phyloP scores from a whole-genome alignment of 1,140 invertebrate species.

The Halictus rubicundus region DNA sequence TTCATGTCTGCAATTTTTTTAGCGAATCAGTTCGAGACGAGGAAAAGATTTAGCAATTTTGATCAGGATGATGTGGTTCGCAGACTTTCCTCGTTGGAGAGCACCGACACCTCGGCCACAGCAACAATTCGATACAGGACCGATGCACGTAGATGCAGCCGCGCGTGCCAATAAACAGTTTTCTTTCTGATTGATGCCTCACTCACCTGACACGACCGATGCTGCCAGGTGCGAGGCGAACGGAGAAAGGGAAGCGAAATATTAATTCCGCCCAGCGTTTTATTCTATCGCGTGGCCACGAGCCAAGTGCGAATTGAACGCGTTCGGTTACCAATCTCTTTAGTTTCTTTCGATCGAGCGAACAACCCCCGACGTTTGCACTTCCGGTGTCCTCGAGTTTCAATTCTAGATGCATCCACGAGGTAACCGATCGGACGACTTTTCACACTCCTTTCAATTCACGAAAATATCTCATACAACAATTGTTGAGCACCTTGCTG shows the following conservation, averaged over 20 bases:
- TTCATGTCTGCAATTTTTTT: no score
- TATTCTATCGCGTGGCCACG: constrained; percentile 51
- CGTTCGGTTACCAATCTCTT: constrained; percentile 36
- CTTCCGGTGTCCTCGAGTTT: neutral
- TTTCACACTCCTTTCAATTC: no score
- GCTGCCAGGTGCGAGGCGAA: constrained; percentile 47
- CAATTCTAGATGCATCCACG: neutral
- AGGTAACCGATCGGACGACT: neutral
- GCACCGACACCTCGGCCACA: no score
- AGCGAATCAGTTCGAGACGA: neutral
- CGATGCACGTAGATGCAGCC: neutral
- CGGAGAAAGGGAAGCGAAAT: constrained; percentile 49
- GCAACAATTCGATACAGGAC: neutral
- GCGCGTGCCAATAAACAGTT: constrained; percentile 48
- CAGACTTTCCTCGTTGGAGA: no score
- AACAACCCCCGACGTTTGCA: constrained; percentile 5
- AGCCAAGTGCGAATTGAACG: constrained; percentile 61
- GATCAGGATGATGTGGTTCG: no score
- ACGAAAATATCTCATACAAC: no score
- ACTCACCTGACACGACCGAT: constrained; percentile 42
- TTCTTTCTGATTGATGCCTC: constrained; percentile 52
- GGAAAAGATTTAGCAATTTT: no score
- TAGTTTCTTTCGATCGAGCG: constrained; percentile 42
- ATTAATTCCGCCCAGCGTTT: constrained; percentile 59
- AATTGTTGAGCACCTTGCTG: no score